Evolutionary conservation across 2,888 invertebrate genomes (phyloP).

Genomic region (Synanthedon vespiformis): DNA sequence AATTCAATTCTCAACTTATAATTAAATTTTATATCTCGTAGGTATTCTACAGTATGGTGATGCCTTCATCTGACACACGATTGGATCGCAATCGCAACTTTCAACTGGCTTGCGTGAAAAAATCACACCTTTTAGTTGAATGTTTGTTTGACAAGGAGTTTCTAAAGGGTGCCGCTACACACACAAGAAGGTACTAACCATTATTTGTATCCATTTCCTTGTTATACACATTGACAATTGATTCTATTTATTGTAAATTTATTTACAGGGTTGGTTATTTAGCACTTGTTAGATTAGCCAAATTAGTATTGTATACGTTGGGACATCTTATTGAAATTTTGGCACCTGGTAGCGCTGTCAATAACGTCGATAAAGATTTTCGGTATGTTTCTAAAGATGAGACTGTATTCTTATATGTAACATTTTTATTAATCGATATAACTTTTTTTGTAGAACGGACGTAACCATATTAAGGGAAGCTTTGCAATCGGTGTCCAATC

Average conservation of each 20-base stretch:
- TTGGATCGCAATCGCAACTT: constrained; percentile 74
- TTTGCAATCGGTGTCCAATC: constrained; percentile 84
- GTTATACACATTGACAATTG: neutral
- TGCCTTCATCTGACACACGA: constrained; percentile 88
- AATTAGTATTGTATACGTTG: constrained; percentile 88
- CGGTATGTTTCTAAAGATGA: constrained; percentile 27
- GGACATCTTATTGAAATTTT: constrained; percentile 81
- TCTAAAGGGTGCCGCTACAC: constrained; percentile 55
- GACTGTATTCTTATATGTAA: neutral
- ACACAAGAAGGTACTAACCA: constrained; percentile 47
- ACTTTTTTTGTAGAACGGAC: constrained; percentile 48
- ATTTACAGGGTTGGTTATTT: constrained; percentile 82
- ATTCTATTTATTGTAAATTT: constrained; percentile 4
- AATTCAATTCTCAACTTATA: neutral
- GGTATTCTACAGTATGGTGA: constrained; percentile 89
- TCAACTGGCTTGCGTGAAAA: constrained; percentile 73
- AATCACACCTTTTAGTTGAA: constrained; percentile 59
- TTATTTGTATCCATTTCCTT: neutral
- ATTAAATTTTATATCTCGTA: constrained; percentile 11
- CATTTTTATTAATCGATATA: neutral
- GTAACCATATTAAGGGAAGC: constrained; percentile 83
- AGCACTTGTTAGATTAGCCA: constrained; percentile 88
- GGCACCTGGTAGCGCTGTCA: constrained; percentile 63
- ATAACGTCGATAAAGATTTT: constrained; percentile 45
- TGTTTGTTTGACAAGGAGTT: constrained; percentile 62